Evolutionary conservation across 2,113 vertebrate genomes (phyloP).

Genomic region (Corvus moneduloides): DNA sequence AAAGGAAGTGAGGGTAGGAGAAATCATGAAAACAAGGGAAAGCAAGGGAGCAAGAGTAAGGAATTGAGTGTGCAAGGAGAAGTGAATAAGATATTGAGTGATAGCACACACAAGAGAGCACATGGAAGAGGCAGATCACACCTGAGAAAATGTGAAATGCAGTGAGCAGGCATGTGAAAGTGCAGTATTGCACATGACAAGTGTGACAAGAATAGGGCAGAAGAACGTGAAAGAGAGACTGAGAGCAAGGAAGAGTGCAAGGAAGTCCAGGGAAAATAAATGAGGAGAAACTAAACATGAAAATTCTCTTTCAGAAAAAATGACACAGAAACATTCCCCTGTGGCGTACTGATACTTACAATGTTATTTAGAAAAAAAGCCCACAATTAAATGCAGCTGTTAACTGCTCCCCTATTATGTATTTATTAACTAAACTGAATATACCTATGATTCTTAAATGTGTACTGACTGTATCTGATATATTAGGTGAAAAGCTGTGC

Average conservation of each 20-base stretch:
- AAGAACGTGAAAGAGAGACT: not conserved
- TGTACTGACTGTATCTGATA: not conserved
- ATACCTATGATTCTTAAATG: not conserved
- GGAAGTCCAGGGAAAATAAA: not conserved
- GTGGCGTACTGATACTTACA: not conserved
- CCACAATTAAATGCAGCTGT: not conserved
- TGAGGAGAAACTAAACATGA: not conserved
- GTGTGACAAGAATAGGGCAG: not conserved
- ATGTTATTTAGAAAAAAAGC: not conserved
- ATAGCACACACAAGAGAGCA: not conserved
- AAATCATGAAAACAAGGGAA: not conserved
- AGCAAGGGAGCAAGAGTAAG: not conserved
- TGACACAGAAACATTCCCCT: not conserved
- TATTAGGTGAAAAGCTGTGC: conserved; percentile 37
- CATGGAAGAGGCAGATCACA: not conserved
- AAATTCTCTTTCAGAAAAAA: not conserved
- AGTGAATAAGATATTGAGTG: not conserved
- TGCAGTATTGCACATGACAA: rapidly evolving
- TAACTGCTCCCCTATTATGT: not conserved
- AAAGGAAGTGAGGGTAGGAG: rapidly evolving
- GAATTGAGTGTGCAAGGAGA: not conserved
- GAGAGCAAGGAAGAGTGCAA: not conserved
- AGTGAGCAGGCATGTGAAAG: not conserved
- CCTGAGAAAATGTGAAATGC: not conserved
- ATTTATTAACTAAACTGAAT: not conserved